Evolutionary conservation across 2,113 vertebrate species (phyloP).

Genomic region (Leucosticte australis): DNA sequence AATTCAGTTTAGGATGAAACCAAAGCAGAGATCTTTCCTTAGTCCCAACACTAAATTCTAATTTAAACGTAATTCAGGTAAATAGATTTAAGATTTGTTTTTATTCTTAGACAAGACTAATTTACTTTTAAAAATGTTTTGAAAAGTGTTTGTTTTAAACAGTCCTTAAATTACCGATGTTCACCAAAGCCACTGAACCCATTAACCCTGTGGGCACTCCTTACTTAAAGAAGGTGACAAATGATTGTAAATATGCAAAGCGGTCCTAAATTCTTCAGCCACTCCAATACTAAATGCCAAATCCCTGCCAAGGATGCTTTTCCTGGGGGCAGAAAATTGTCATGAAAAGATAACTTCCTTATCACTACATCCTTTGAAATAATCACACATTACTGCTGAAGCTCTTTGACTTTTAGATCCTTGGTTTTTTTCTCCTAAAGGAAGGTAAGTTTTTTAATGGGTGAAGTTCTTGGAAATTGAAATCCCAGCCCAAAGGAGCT

Average conservation of each 20-base stretch:
- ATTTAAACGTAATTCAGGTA: neutral
- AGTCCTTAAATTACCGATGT: neutral
- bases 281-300: neutral
- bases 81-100: neutral
- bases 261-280: neutral
- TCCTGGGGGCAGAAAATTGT: neutral
- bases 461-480: neutral
- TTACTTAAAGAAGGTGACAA: neutral
- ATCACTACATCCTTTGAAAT: neutral
- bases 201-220: neutral
- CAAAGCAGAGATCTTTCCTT: neutral
- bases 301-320: neutral
- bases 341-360: neutral
- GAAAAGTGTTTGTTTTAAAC: neutral
- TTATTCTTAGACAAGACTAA: neutral
- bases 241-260: neutral
- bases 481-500: neutral
- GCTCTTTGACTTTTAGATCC: neutral
- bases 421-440: neutral
- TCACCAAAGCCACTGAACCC: neutral
- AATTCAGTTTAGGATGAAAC: neutral
- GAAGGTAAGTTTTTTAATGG: neutral
- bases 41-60: neutral
- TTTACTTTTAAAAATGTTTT: neutral
- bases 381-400: neutral